Base-by-base conservation (phyloP, 2,888 invertebrate species). In the Gymnocheta viridis region DNA sequence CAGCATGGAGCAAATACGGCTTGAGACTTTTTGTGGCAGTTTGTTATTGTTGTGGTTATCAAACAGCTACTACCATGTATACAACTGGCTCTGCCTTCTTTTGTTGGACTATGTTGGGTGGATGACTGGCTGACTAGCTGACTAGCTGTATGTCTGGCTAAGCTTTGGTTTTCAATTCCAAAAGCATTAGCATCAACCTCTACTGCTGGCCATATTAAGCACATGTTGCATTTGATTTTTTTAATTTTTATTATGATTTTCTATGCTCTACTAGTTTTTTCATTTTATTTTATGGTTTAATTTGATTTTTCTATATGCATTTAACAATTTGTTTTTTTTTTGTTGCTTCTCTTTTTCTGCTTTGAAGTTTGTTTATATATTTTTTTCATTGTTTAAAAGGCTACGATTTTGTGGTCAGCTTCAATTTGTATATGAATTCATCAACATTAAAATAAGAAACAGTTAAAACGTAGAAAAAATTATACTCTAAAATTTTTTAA, bases 201-300 rank as follows among this genome's bases (percentile, higher is more conserved):
- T 60, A 72, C 54, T 64, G 72, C 62, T 81, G 74, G 64, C 70
- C 67, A 60, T 73, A 60, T 58, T 72, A 58, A 74, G 60, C 82
- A 77, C 77, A 72, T 72, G 58, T 51, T 77, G 14, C 17, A 60
- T 54, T 73, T 66, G 56, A 58, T 78, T 77, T 73, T 77, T 70
- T 69, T 62, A 14, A 38, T 22, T 64, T 82, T 60, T 77, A 41
- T 72, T 77, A 22, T 56, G 44, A 77, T 81, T 84, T 80, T 80
- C 80, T 81, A 81, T 84, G 84, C 84, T 84, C 81, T 69, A 77
- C 29, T 84, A 84, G 73, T 69, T 64, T 56, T 58, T 22, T 54
- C n/a, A n/a, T 44, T 82, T 56, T 12, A 67, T 64, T 74, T 78
- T 70, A 80, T 83, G 80, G 66, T 80, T 70, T 70, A 17, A 60